Evolutionary conservation across 2,797 vertebrate genomes (phyloP), one percentile per base, ranked within the genome.

Genomic region (Ctenopoma multispine): DNA sequence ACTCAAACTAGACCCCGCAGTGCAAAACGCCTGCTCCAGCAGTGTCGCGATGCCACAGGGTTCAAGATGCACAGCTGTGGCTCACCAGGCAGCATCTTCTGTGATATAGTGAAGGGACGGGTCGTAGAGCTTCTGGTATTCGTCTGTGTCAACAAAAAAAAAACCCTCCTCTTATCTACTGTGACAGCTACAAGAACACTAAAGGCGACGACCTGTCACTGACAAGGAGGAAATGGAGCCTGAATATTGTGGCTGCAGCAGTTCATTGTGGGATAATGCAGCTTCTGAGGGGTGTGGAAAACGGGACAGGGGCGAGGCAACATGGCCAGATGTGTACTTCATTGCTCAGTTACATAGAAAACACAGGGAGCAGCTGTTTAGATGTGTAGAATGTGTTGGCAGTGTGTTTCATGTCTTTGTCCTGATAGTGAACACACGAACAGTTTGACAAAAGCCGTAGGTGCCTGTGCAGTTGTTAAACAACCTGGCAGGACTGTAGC

Each of bases 121-220:
- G 68, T 77, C 56, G n/a, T n/a, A 58, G 24, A 54, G 73, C 79
- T 64, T 36, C 63, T 63, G 73, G 65, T 79, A 18, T 71, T 70
- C 75, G 34, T 78, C 55, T 60, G 55, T 74, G 51, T 54, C 40
- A 55, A 77, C 67, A 44, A 14, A 31, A 72, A 83, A 44, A 48
- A n/a, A n/a, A n/a, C n/a, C 65, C 23, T 71, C 15, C 14, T 21
- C 44, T 79, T 58, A 83, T 87, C 72, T 40, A 29, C 41, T 60
- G 62, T 84, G 82, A 83, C 83, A 79, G 82, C 63, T 11, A 54
- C 72, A 79, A 71, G 75, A 83, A 34, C 49, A 48, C 44, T 20
- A 47, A 44, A 56, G 72, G 72, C 58, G 46, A 58, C 63, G 79
- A 72, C 60, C 72, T 69, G 66, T 65, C 46, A 58, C 21, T 56